A percentile compares a stretch with the other conserved stretches of the same genome.
These are phyloP conservation scores for Stenolophus ochropezus DNA, from an alignment of 2,888 invertebrate species.

Conservation along the genomic window DNA sequence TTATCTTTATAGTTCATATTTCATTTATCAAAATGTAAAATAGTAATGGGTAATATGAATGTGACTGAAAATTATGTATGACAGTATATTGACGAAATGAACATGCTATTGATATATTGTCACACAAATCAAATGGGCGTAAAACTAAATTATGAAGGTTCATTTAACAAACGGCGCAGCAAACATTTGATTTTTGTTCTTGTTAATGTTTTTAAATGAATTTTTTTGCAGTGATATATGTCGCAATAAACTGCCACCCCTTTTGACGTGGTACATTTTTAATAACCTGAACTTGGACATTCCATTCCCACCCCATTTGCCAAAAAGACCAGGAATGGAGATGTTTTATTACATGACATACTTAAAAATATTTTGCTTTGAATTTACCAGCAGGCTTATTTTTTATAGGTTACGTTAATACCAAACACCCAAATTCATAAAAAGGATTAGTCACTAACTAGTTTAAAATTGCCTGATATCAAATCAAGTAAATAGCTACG, in stretches of 20 bases:
- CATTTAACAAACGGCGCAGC: neutral
- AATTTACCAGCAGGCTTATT: too few species aligned
- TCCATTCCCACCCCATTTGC: neutral
- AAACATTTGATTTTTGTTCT: constrained; percentile 20
- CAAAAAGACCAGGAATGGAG: neutral
- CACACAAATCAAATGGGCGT: constrained; percentile 13
- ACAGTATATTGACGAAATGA: neutral
- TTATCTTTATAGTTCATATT: neutral
- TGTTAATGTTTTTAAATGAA: neutral
- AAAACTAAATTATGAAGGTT: constrained; percentile 29
- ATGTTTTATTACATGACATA: too few species aligned
- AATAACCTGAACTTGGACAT: neutral
- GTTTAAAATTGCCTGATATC: too few species aligned
- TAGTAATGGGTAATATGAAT: neutral
- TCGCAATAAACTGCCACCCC: neutral
- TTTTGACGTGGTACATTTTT: neutral
- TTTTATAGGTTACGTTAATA: too few species aligned
- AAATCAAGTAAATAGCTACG: too few species aligned
- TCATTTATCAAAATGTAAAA: neutral
- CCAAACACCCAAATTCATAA: too few species aligned
- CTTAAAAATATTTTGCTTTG: too few species aligned
- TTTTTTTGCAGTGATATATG: constrained; percentile 19
- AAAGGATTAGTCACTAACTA: too few species aligned
- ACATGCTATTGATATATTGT: constrained; percentile 5
- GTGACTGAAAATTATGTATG: neutral